Conservation (phyloP, 2,113 vertebrate genomes). For the Corynorhinus townsendii region DNA sequence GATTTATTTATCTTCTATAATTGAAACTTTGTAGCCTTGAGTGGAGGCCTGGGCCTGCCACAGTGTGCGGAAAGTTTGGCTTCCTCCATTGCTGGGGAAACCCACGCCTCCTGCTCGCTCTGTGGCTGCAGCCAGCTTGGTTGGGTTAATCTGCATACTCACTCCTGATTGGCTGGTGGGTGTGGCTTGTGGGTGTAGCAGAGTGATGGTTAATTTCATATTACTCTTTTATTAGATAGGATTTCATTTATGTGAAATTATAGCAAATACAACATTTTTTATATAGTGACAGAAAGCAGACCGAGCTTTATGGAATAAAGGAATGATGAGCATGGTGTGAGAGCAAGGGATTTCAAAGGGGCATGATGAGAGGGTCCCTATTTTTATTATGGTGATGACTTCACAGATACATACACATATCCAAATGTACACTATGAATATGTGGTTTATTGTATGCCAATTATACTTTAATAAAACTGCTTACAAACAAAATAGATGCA, state of each 20-base stretch:
- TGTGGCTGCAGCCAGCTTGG: too few species aligned
- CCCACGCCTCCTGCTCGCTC: too few species aligned
- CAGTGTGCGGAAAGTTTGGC: too few species aligned
- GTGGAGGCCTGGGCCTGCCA: too few species aligned
- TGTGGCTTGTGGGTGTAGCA: too few species aligned
- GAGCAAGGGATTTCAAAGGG: neutral
- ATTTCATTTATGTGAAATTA: neutral
- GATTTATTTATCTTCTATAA: too few species aligned
- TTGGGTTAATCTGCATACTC: too few species aligned
- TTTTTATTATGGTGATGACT: neutral
- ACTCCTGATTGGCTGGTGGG: too few species aligned
- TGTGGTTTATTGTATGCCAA: neutral
- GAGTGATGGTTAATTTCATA: too few species aligned
- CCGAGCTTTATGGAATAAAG: neutral
- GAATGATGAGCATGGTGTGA: rapidly evolving
- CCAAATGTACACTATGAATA: neutral
- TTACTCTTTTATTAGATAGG: too few species aligned
- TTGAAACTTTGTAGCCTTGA: too few species aligned
- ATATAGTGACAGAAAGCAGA: neutral
- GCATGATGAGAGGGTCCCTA: neutral
- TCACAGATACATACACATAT: neutral
- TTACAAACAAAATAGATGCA: neutral
- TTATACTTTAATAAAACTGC: neutral
- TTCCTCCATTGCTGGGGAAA: too few species aligned
- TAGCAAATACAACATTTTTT: neutral